Percentiles rank a stretch among this genome's conserved stretches.
phyloP scores from a whole-genome alignment of 2,113 vertebrate species.

The Sus scrofa region T2T-Sscrofa CM000813.6:137516501-137517000 shows the following conservation, averaged over 20 bases:
- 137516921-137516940: background rate
- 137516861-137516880: background rate
- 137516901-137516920: background rate
- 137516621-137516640: no score
- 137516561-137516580: no score
- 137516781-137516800: background rate
- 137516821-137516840: background rate
- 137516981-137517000: background rate
- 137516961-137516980: background rate
- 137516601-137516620: conserved; percentile 4
- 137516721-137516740: background rate
- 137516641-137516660: no score
- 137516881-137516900: background rate
- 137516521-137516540: no score
- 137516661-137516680: no score
- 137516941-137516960: background rate
- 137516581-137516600: conserved; percentile 12
- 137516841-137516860: background rate
- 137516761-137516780: background rate
- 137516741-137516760: background rate
- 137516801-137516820: background rate
- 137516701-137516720: background rate
- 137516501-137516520: no score
- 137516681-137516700: no score
- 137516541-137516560: no score